phyloP scores from a whole-genome alignment of 2,888 invertebrate species.

The Anthrax anthrax region DNA sequence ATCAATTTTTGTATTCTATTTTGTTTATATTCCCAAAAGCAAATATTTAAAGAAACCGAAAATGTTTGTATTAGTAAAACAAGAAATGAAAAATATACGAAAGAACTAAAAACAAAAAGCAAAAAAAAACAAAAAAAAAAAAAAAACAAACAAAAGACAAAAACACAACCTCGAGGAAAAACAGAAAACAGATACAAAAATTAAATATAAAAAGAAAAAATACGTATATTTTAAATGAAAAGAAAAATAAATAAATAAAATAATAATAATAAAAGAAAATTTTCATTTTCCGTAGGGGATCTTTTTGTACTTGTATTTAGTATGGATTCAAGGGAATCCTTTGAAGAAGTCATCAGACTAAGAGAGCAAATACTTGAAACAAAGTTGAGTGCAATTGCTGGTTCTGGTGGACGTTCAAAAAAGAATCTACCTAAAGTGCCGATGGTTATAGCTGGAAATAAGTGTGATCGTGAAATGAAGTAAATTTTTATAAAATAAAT shows the following conservation, averaged over 20 bases:
- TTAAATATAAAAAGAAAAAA: neutral
- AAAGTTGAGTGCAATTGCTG: conserved; percentile 54
- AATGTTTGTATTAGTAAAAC: too few relatives aligned
- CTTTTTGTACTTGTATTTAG: conserved; percentile 69
- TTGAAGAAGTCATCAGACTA: conserved; percentile 67
- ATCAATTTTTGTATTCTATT: neutral
- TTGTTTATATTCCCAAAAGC: neutral
- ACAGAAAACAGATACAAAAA: too few relatives aligned
- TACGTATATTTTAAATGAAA: neutral
- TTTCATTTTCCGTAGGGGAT: conserved; percentile 41
- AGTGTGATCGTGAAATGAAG: conserved; percentile 70
- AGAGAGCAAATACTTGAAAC: conserved; percentile 72
- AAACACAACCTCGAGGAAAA: too few relatives aligned
- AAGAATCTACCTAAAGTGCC: conserved; percentile 58
- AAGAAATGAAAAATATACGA: too few relatives aligned
- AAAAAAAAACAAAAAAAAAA: too few relatives aligned
- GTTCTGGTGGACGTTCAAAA: conserved; percentile 43
- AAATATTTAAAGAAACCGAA: neutral
- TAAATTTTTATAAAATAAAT: conserved; percentile 30
- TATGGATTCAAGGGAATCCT: conserved; percentile 72
- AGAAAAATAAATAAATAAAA: neutral
- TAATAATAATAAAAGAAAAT: neutral
- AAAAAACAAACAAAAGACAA: too few relatives aligned
- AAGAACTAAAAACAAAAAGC: too few relatives aligned
- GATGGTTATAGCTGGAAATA: conserved; percentile 79